Evolutionary conservation across 2,113 vertebrate species (phyloP), one percentile per base, ranked within the genome.

Genomic region (Pungitius pungitius): DNA sequence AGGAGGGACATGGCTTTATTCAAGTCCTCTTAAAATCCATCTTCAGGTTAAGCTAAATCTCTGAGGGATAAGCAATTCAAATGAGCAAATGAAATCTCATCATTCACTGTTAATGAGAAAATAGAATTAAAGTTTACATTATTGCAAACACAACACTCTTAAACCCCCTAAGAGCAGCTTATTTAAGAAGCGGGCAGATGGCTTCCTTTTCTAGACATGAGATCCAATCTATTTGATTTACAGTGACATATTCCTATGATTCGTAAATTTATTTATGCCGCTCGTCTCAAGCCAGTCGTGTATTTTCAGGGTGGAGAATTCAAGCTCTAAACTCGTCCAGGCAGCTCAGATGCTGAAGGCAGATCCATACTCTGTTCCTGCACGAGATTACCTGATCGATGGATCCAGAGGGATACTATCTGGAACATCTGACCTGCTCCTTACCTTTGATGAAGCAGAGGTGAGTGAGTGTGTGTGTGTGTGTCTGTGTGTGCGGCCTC

Each of bases 361-460:
- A 5, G 97, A 99, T 88, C 98, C 98, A 3, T 99, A 99, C 69
- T 99, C 98, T 0, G 97, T 99, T 30, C 97, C 97, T 63, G 97
- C 98, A n/a, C 94, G 97, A 68, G 97, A 99, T 91, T 98, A 98
- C 84, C 93, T 99, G 24, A 99, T 99, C 20, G 97, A 99, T 73
- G 98, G 98, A 18, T 99, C 97, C 20, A 94, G 97, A 78, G 97
- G 98, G 52, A 99, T 99, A 77, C 95, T 99, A 30, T 99, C 98
- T 0, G 98, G 97, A 78, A 99, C 98, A 0, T 99, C 97, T 8
- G 98, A 99, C 89, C 92, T 99, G 56, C 96, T 99, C 20, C 95
- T 99, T 69, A 98, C 98, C 15, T 99, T 99, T 0, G 98, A 99
- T 70, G 97, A 99, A 84, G 98, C 98, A 0, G 98, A 99, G 97